phyloP scores from a whole-genome alignment of 2,888 invertebrate species.

The Conchocele bisecta region DNA sequence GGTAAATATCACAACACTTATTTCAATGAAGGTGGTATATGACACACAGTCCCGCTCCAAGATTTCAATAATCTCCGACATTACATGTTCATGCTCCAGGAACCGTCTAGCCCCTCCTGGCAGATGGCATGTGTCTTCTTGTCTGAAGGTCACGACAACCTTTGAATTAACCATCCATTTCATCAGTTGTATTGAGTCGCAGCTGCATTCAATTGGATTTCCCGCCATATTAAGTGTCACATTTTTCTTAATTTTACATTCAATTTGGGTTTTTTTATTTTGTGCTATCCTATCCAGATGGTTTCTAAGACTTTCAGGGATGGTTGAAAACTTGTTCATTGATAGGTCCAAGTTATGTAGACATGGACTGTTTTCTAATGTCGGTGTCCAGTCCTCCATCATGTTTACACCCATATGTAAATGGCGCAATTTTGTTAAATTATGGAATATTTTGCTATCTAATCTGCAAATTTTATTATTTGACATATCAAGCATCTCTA shows the following conservation, averaged over 20 bases:
- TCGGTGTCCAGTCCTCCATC: not conserved
- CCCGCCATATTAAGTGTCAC: conserved; percentile 14
- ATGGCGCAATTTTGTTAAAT: conserved; percentile 4
- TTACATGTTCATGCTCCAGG: not conserved
- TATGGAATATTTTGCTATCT: conserved; percentile 10
- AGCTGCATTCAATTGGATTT: conserved; percentile 46
- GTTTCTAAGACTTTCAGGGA: conserved; percentile 6
- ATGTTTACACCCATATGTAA: not conserved
- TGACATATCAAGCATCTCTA: conserved; percentile 26
- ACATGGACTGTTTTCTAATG: not conserved
- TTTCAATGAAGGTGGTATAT: not conserved
- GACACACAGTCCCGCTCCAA: conserved; percentile 7
- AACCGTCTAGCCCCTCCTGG: not conserved
- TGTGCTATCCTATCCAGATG: conserved; percentile 8
- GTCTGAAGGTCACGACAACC: not conserved
- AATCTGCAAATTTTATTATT: conserved; percentile 25
- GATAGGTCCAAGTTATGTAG: conserved; percentile 26
- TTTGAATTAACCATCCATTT: conserved; percentile 33
- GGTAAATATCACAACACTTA: not conserved
- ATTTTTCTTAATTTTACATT: not conserved
- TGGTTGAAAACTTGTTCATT: conserved; percentile 5
- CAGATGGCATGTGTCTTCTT: conserved; percentile 2
- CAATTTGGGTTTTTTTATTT: not conserved
- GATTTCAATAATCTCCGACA: not conserved
- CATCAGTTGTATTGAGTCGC: conserved; percentile 36